Base-by-base conservation (phyloP, 2,888 invertebrate species). In the Drosophila pseudotakahashii region DNA sequence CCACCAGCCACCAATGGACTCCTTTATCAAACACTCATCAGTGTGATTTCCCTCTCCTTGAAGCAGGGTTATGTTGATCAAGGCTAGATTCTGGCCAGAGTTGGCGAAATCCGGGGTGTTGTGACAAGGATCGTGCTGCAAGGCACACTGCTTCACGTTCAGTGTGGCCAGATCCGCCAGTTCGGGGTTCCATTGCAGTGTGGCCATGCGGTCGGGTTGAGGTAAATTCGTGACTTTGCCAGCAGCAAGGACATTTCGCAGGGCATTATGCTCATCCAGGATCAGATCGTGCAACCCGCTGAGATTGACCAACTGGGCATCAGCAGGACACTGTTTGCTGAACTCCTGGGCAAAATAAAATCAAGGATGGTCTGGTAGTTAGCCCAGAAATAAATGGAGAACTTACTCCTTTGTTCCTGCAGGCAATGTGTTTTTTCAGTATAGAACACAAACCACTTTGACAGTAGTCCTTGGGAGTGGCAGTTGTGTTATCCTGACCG, bases 41-140 rank as follows among this genome's bases (percentile, higher is more conserved):
- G 67, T 51, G 2, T 41, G 61, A 10, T 61, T 37, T 14, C 47
- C 41, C 6, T 14, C 30, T 0, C n/a, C 54, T 3, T 9, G 52
- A 0, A 39, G 9, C 2, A n/a, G 23, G 7, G 63, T 73, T 2
- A 74, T n/a, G 4, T 58, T 70, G 0, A 50, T 34, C 14, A 74
- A 2, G 0, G 67, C 88, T 67, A 88, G 10, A 51, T 77, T 84
- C 54, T 84, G 84, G 1, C 88, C 84, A 0, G 88, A 73, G 10
- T 85, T 73, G 1, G 14, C 54, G 32, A 76, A 84, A 7, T 69
- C 61, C 0, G 0, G 10, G 4, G 83, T 88, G n/a, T 77, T 85
- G 54, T 82, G 86, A 11, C 83, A 84, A 1, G 36, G 48, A 52
- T 88, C 88, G 42, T 69, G 54, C 26, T 37, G 32, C 26, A 68